Base-by-base conservation (phyloP, 1,140 invertebrate species). In the Polyergus mexicanus region DNA sequence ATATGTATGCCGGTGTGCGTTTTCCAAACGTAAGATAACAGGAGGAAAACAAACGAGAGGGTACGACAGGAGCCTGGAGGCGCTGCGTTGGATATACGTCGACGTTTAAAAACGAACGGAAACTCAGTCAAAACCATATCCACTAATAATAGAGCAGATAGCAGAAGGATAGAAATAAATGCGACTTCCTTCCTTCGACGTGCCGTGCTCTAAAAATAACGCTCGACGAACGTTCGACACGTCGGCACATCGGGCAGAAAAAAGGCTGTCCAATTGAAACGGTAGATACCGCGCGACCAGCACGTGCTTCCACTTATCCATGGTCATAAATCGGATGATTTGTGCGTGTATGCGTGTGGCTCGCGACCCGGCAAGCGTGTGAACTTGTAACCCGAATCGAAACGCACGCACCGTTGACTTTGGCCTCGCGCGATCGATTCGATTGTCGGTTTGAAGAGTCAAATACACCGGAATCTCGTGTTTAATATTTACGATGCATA, bases 91-190 rank as follows among this genome's bases (percentile, higher is more conserved):
- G 75, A 69, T 63, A 68, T 58, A 47, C 58, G 47, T 66, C 32
- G 28, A 60, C 62, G 76, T 89, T 88, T 86, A 78, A 90, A 87
- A 90, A 89, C 85, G 58, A 87, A 86, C 88, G 85, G 87, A 90
- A 91, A 88, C 58, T 84, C 85, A 88, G 88, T 85, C 63, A 47
- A 90, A 68, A 32, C 77, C 44, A 56, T 84, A 60, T 58, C 72
- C 85, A 86, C 89, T 92, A 91, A 90, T 92, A 92, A 90, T 90
- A 91, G 80, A 91, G 89, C 80, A 90, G 85, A 91, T 91, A 80
- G 76, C 77, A 87, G 63, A 90, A 83, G 85, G 89, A 88, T 91
- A 88, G 90, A 91, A 92, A 91, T 92, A 92, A 85, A 91, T 92
- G 91, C 85, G 81, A 84, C 87, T 91, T 88, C 90, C 91, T 91